Evolutionary conservation across 2,888 invertebrate genomes (phyloP).

Genomic region (Microdon myrmicae): DNA sequence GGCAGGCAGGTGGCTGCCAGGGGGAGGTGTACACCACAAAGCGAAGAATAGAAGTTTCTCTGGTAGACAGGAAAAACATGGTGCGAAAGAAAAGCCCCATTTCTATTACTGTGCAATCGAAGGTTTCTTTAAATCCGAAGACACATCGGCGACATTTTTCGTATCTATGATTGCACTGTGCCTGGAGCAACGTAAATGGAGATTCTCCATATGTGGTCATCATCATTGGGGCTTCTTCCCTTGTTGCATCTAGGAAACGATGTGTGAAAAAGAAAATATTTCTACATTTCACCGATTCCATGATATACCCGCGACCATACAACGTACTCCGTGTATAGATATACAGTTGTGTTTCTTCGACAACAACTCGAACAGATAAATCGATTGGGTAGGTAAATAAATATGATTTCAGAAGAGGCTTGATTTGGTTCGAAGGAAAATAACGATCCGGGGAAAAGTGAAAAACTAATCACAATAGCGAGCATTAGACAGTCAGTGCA

Average conservation of each 20-base stretch:
- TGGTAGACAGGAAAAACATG: slow-evolving; percentile 38
- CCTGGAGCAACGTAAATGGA: slow-evolving; percentile 39
- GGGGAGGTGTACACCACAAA: too few species aligned
- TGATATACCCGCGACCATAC: too few species aligned
- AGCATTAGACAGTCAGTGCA: slow-evolving; percentile 40
- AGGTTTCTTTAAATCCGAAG: slow-evolving; percentile 38
- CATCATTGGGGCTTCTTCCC: slow-evolving; percentile 37
- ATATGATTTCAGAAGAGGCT: slow-evolving; percentile 16
- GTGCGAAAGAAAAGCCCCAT: slow-evolving; percentile 45
- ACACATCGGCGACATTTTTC: slow-evolving; percentile 50
- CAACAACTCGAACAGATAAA: slow-evolving; percentile 21
- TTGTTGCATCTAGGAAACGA: slow-evolving; percentile 41
- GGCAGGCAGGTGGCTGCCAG: too few species aligned
- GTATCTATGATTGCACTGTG: slow-evolving; percentile 37
- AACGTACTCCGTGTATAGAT: slow-evolving; percentile 13
- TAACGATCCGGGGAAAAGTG: slow-evolving; percentile 36
- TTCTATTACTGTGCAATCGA: slow-evolving; percentile 20
- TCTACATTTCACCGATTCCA: slow-evolving; percentile 44
- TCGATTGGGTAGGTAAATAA: slow-evolving; percentile 17
- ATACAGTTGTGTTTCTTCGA: slow-evolving; percentile 33
- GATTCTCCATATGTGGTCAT: slow-evolving; percentile 49
- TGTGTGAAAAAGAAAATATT: slow-evolving; percentile 53
- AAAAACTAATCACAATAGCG: slow-evolving; percentile 49
- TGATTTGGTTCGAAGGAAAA: slow-evolving; percentile 12
- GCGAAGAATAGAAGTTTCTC: slow-evolving; percentile 46